These are phyloP conservation scores for Bufotes viridis DNA, from an alignment of 2,797 vertebrate genomes.

Conservation along the genomic window DNA sequence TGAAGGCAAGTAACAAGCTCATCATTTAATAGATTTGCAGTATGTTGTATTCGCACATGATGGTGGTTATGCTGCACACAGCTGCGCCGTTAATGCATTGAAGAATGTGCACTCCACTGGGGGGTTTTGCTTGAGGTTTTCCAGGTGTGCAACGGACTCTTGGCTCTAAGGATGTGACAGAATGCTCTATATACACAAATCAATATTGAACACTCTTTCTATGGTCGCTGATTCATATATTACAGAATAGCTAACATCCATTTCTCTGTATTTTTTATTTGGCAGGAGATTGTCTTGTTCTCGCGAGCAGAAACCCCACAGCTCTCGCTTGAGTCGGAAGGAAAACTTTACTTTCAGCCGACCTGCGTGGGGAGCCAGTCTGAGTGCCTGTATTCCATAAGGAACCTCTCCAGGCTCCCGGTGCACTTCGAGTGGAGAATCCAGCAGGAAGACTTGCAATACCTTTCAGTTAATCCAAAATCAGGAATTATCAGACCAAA, in stretches of 20 bases:
- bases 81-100: no score
- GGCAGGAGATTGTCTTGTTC: constrained; percentile 81
- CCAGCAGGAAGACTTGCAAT: constrained; percentile 68
- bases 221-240: neutral
- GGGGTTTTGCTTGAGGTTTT: no score
- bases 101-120: no score
- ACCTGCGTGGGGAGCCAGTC: constrained; percentile 78
- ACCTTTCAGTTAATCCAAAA: constrained; percentile 81
- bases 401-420: constrained; percentile 81
- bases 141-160: no score
- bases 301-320: constrained; percentile 76
- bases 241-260: neutral
- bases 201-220: neutral
- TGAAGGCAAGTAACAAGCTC: no score
- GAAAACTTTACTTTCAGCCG: constrained; percentile 84
- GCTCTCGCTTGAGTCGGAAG: constrained; percentile 79
- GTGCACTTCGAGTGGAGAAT: constrained; percentile 88
- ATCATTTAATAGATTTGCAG: neutral
- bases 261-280: constrained; percentile 22
- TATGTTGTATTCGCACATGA: neutral
- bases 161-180: no score
- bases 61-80: neutral
- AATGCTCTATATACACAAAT: no score
- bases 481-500: constrained; percentile 83
- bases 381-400: constrained; percentile 75